phyloP scores from a whole-genome alignment of 2,797 vertebrate species.

The Microctenopoma lineatum region DNA sequence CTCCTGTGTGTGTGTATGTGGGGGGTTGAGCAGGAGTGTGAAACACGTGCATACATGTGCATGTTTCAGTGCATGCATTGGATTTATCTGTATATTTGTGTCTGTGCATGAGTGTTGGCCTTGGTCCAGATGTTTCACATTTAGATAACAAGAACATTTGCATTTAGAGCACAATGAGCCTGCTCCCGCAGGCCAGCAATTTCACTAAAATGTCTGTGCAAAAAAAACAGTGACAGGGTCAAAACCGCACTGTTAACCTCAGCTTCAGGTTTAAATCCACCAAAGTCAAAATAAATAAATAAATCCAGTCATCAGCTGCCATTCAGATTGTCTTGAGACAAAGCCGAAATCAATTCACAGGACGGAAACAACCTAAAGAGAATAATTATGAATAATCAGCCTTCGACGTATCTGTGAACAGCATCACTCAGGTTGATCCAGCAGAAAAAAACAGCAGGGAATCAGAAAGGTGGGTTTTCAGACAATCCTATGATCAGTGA shows the following conservation, averaged over 20 bases:
- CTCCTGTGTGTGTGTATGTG: conserved; percentile 7
- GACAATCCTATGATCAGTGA: conserved; percentile 4
- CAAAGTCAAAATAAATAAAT: not conserved
- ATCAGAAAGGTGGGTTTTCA: conserved; percentile 33
- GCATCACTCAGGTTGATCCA: conserved; percentile 40
- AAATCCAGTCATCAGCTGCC: conserved; percentile 16
- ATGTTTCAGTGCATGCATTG: not conserved
- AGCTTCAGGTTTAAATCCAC: conserved; percentile 23
- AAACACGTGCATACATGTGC: conserved; percentile 8
- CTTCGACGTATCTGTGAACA: conserved; percentile 26
- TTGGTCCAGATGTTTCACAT: conserved; percentile 34
- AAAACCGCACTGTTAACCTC: conserved; percentile 42
- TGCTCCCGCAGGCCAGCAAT: conserved; percentile 15
- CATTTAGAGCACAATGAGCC: conserved; percentile 57
- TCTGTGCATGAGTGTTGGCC: conserved; percentile 4
- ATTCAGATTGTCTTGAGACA: conserved; percentile 32
- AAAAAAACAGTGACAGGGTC: conserved; percentile 12
- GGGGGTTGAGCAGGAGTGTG: not conserved
- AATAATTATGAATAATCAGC: conserved; percentile 42
- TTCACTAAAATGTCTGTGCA: conserved; percentile 24
- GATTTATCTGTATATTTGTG: not conserved
- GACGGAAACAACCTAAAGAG: conserved; percentile 42
- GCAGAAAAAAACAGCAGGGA: conserved; percentile 13
- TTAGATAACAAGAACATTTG: conserved; percentile 51
- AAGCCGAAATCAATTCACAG: conserved; percentile 45